Base-by-base conservation (phyloP, 2,113 vertebrate genomes). In the Ifrita kowaldi region DNA sequence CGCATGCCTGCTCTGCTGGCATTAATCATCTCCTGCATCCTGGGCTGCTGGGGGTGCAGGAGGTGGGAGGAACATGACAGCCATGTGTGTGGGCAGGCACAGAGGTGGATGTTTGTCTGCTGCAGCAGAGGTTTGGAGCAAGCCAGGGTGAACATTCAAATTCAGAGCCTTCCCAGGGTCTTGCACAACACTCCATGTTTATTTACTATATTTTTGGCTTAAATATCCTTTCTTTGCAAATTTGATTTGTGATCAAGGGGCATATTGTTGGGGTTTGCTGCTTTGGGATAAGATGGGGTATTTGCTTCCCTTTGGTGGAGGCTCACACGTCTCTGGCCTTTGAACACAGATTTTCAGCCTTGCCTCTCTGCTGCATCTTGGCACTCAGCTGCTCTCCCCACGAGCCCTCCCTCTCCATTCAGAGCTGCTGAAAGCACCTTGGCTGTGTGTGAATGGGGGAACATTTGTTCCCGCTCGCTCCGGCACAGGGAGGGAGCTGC, bases 51-150 rank as follows among this genome's bases (percentile, higher is more conserved):
- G 46, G 79, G 81, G 67, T 37, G 93, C 89, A 3, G 76, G 81
- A 92, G 84, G 81, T 77, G 63, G 93, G 95, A 94, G 56, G 92
- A 97, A 92, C 30, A 27, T 65, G 90, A 96, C 95, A 97, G 95
- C 91, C 73, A 4, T 32, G 3, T 16, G 65, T 1, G 68, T 71
- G 81, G 95, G 86, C 27, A 4, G 84, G 84, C 56, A 42, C 33
- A 18, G 92, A 86, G 90, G 88, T 57, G 95, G 87, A 88, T 32
- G 90, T 79, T 81, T 65, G 95, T 79, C 55, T 74, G 84, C 67
- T 87, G 84, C 85, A 97, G 70, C 73, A 94, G 90, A 91, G 91
- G 82, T 89, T 97, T 93, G 83, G 82, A 95, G 50, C 35, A 82
- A 91, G 79, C 69, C 87, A 63, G 52, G 20, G 13, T 27, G 37